Base-by-base conservation (phyloP, 2,888 invertebrate genomes). In the Tridacna crocea region DNA sequence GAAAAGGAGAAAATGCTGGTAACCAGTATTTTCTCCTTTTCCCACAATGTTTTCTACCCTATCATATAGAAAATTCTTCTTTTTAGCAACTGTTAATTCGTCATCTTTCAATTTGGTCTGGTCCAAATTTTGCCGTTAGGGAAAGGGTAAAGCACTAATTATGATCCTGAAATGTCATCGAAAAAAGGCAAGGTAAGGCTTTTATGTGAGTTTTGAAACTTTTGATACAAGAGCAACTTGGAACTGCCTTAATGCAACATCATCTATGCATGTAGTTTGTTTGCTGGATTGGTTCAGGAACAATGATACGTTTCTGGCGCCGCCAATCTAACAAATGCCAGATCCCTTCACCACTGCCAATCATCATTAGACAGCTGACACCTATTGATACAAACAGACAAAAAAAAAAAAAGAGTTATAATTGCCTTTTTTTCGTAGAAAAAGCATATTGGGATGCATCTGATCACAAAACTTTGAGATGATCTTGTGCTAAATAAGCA, bases 321-420 rank as follows among this genome's bases (percentile, higher is more conserved):
- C 84, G 72, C n/a, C 48, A 79, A 51, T 80, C 73, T 68, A 79
- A 66, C 22, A 79, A 36, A 48, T 72, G 82, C 72, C 79, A 77
- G 15, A 85, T 58, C 15, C 81, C 85, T 78, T 87, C 88, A 13
- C 87, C 87, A 73, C 80, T 63, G 27, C 61, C 79, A 47, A 81
- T 84, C 84, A 85, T 84, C 65, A 87, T 24, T 15, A 84, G 13
- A 58, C 84, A 55, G 27, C 85, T 80, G 24, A 73, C 70, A 79
- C 80, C 85, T 88, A 72, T 55, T 77, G 81, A 36, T 36, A 36
- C 36, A 36, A 36, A 36, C 8, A 8, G 36, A 8, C 3, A 36
- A 36, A 36, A 36, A 36, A 36, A 36, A 36, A 36, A 36, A 36
- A 2, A 4, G 3, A 4, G 2, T 36, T 36, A 46, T 60, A 55